phyloP scores from a whole-genome alignment of 2,888 invertebrate genomes.

The Acanthosepion lycidas region DNA sequence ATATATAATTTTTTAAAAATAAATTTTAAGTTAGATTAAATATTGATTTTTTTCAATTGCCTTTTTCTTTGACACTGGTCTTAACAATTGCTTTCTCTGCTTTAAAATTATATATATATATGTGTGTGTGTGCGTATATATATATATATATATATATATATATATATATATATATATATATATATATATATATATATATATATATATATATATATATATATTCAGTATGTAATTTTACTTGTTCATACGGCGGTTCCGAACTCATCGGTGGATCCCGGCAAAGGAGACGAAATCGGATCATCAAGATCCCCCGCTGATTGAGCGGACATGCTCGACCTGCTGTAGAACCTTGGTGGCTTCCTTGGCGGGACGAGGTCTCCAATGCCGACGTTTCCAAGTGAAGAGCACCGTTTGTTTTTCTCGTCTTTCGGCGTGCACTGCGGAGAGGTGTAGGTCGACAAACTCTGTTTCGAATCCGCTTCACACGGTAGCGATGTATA shows the following conservation, averaged over 20 bases:
- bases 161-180: too few relatives aligned
- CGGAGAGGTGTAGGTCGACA: neutral
- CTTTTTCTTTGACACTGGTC: too few relatives aligned
- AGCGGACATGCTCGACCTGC: conserved; percentile 34
- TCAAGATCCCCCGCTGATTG: neutral
- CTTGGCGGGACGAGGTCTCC: conserved; percentile 57
- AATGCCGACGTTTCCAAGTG: conserved; percentile 63
- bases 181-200: too few relatives aligned
- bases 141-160: too few relatives aligned
- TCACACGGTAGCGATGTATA: neutral
- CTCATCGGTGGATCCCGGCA: conserved; percentile 60
- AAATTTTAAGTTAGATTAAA: too few relatives aligned
- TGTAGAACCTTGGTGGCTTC: conserved; percentile 64
- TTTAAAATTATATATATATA: too few relatives aligned
- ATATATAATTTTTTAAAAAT: too few relatives aligned
- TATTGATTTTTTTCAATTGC: too few relatives aligned
- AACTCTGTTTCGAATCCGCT: neutral
- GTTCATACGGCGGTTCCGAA: conserved; percentile 53
- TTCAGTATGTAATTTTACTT: too few relatives aligned
- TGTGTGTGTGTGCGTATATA: too few relatives aligned
- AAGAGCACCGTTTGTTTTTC: conserved; percentile 56
- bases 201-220: too few relatives aligned
- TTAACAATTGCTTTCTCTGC: too few relatives aligned
- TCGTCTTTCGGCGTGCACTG: conserved; percentile 35
- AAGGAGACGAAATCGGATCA: conserved; percentile 55